Evolutionary conservation across 2,113 vertebrate species (phyloP), one percentile per base, ranked within the genome.

Genomic region (Lamprologus tigripictilis): DNA sequence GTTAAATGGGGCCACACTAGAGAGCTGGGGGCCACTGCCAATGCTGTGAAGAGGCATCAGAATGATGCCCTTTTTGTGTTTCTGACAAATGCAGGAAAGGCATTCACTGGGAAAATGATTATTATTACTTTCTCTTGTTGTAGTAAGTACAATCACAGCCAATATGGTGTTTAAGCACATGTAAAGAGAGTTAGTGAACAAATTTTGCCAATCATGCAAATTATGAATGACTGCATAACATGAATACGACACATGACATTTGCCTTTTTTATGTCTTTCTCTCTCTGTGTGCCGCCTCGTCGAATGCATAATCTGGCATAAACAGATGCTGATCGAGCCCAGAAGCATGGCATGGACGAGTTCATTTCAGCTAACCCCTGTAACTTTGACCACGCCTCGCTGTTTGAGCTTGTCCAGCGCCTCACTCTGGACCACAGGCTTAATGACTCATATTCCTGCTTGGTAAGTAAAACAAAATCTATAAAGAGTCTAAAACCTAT

Each of bases 291-390:
- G 5, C 31, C 17, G 66, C 35, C 21, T 85, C 7, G 21, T 54
- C 21, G 42, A 51, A 79, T 5, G 40, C n/a, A 7, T 68, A 11
- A 55, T 14, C 57, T 79, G 3, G 0, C 57, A 23, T 68, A 17
- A 40, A 8, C 97, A 99, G 99, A 99, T 95, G 99, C 98, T 95
- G 99, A 99, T 96, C 98, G 99, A 95, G 99, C 99, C 89, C 99
- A 99, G 97, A 99, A 99, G 92, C 99, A 99, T 90, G 99, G 99
- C 94, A 99, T 99, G 99, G 99, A 99, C 92, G 99, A 99, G 97
- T 99, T 99, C 95, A 99, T 99, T 96, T 99, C 99, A 86, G 98
- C 98, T 90, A 99, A 99, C 95, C 99, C 98, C 89, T 99, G 98
- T 97, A 99, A 97, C 97, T 99, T 99, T 95, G 97, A 99, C 97